Conservation (phyloP, 2,888 invertebrate genomes). For the Ormyrus thymus region DNA sequence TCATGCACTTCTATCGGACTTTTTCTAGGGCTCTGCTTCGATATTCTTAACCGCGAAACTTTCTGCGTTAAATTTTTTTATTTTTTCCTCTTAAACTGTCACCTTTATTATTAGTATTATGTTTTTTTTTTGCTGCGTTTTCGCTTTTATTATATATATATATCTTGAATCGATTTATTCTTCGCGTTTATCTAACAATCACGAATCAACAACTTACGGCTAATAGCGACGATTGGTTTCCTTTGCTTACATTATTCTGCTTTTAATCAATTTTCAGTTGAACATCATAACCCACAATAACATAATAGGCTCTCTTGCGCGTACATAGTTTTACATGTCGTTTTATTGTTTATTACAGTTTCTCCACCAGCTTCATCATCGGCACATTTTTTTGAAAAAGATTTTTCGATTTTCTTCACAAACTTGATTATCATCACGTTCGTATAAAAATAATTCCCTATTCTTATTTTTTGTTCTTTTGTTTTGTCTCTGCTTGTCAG, state of each 20-base stretch:
- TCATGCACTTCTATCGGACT: constrained; percentile 48
- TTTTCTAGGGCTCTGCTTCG: constrained; percentile 48
- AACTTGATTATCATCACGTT: constrained; percentile 67
- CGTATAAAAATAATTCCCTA: constrained; percentile 69
- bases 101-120: neutral
- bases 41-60: constrained; percentile 24
- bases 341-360: constrained; percentile 30
- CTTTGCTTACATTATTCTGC: constrained; percentile 5
- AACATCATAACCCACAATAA: constrained; percentile 17
- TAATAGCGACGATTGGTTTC: constrained; percentile 50
- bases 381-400: constrained; percentile 48
- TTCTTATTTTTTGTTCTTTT: constrained; percentile 12
- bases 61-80: constrained; percentile 15
- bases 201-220: constrained; percentile 55
- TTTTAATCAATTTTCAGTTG: constrained; percentile 35
- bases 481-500: neutral
- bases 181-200: constrained; percentile 52
- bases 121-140: constrained; percentile 25
- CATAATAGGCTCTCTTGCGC: constrained; percentile 40
- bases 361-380: constrained; percentile 32
- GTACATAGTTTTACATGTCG: constrained; percentile 19
- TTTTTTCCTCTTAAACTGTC: constrained; percentile 19
- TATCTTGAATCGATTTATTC: constrained; percentile 53
- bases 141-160: constrained; percentile 45
- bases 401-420: constrained; percentile 52